Conservation (phyloP, 2,797 vertebrate species). For the Phaenicophaeus curvirostris region DNA sequence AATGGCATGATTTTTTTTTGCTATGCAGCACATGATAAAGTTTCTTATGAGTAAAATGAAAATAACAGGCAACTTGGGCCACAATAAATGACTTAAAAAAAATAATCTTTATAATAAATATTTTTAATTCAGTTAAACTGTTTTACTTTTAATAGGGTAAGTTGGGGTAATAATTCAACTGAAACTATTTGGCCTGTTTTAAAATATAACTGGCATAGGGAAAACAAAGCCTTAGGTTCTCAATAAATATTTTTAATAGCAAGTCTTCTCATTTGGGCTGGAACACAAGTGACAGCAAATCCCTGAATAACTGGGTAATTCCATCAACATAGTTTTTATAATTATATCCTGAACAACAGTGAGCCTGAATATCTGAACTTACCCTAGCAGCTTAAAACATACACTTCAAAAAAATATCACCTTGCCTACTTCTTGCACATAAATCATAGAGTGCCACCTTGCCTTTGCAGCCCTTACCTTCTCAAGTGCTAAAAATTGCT, state of each 20-base stretch:
- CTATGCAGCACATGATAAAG: neutral
- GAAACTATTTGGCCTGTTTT: neutral
- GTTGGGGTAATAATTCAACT: neutral
- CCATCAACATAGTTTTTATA: neutral
- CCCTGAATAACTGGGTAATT: neutral
- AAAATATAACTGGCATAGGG: neutral
- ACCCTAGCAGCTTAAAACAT: neutral
- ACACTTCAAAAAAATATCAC: constrained; percentile 34
- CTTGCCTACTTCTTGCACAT: constrained; percentile 31
- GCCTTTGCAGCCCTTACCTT: constrained; percentile 29
- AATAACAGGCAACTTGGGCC: neutral
- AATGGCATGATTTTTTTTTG: neutral
- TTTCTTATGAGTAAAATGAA: neutral
- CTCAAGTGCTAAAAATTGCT: constrained; percentile 55
- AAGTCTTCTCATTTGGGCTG: neutral
- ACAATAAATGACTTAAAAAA: neutral
- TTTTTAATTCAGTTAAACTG: neutral
- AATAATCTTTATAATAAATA: neutral
- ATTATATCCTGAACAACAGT: neutral
- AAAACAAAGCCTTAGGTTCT: neutral
- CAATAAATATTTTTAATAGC: neutral
- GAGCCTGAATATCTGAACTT: neutral
- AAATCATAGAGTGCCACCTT: constrained; percentile 47
- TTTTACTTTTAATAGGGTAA: neutral
- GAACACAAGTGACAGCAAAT: neutral